A percentile compares a stretch with the other conserved stretches of the same genome.
phyloP scores from a whole-genome alignment of 2,797 vertebrate species.

The Pteronotus mesoamericanus region DNA sequence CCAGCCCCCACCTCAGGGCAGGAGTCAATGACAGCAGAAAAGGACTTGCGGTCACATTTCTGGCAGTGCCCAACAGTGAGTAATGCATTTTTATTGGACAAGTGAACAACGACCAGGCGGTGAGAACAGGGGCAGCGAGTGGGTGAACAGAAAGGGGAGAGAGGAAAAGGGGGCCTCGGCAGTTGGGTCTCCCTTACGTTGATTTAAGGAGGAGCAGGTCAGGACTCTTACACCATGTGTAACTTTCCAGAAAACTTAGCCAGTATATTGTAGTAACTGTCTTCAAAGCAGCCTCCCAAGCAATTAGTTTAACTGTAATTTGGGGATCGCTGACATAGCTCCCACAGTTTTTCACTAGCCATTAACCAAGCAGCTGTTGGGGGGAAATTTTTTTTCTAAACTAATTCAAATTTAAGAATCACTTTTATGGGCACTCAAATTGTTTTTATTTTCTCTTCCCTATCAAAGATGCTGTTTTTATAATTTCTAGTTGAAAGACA shows the following conservation, averaged over 20 bases:
- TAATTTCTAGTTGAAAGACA: slow-evolving; percentile 28
- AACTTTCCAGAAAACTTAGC: not conserved
- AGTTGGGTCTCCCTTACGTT: not conserved
- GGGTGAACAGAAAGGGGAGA: not conserved
- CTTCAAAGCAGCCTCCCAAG: slow-evolving; percentile 44
- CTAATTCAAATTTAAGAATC: slow-evolving; percentile 47
- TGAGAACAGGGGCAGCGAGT: not conserved
- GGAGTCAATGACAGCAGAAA: not conserved
- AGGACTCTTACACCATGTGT: not conserved
- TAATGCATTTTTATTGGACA: not conserved
- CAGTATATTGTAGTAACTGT: not conserved
- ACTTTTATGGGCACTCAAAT: slow-evolving; percentile 28
- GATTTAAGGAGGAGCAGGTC: not conserved
- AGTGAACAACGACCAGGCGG: not conserved
- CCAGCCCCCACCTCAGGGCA: not conserved
- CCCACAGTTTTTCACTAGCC: slow-evolving; percentile 39
- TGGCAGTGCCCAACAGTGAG: not conserved
- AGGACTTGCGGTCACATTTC: not conserved
- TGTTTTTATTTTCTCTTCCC: slow-evolving; percentile 25
- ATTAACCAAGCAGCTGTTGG: slow-evolving; percentile 61
- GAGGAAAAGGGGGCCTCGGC: rapidly evolving
- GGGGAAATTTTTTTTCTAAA: slow-evolving; percentile 33
- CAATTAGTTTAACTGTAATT: slow-evolving; percentile 48
- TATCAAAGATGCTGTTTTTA: not conserved
- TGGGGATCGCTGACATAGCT: slow-evolving; percentile 1